phyloP scores from a whole-genome alignment of 2,888 invertebrate species.

The Thelaira solivaga region DNA sequence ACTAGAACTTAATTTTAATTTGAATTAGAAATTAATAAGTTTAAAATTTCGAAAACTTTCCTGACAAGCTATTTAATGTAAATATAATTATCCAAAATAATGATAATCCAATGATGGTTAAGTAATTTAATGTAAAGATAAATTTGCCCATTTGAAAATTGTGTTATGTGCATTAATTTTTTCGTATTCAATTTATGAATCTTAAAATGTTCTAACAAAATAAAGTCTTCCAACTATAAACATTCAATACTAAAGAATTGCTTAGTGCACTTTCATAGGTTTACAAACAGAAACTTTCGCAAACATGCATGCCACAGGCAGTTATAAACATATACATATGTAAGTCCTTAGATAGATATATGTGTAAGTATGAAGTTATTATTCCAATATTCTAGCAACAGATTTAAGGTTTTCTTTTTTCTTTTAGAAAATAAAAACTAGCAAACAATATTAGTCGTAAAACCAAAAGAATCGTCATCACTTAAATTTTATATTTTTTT shows the following conservation, averaged over 20 bases:
- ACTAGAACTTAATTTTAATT: too few relatives aligned
- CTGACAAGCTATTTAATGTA: too few relatives aligned
- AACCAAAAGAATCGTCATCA: conserved; percentile 31
- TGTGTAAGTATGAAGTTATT: conserved; percentile 20
- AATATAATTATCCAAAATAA: too few relatives aligned
- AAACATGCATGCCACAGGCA: neutral
- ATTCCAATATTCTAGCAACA: conserved; percentile 46
- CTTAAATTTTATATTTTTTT: conserved; percentile 30
- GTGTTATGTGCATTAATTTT: neutral
- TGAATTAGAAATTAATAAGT: too few relatives aligned
- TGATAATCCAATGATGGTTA: too few relatives aligned
- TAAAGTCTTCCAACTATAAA: conserved; percentile 26
- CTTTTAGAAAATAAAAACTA: neutral
- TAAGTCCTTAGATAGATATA: neutral
- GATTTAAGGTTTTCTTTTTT: conserved; percentile 6
- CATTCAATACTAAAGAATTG: conserved; percentile 15
- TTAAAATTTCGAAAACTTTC: neutral
- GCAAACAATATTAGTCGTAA: conserved; percentile 26
- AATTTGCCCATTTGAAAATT: conserved; percentile 16
- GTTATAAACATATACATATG: neutral
- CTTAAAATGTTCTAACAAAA: conserved; percentile 19
- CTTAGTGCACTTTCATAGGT: neutral
- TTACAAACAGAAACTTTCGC: neutral
- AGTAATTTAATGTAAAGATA: neutral
- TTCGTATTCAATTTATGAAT: conserved; percentile 29